A percentile compares a stretch with the other conserved stretches of the same genome.
phyloP scores from a whole-genome alignment of 1,140 invertebrate species.

The Drosophila lini region DNA sequence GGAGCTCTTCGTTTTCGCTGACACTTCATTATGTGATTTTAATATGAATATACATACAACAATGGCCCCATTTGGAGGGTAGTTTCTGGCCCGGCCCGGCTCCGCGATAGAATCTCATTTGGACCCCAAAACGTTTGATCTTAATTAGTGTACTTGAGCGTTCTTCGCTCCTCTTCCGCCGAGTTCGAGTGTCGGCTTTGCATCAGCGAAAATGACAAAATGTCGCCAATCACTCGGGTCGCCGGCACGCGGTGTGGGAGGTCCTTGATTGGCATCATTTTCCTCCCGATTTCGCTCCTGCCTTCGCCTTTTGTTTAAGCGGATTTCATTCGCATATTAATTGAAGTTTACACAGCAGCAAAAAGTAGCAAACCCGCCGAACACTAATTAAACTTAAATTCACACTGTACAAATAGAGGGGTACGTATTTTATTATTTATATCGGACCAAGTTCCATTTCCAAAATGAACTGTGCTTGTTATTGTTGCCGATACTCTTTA shows the following conservation, averaged over 20 bases:
- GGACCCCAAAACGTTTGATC: slow-evolving; percentile 70
- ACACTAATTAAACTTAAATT: slow-evolving; percentile 56
- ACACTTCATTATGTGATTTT: slow-evolving; percentile 81
- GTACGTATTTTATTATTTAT: no score
- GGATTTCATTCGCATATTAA: slow-evolving; percentile 81
- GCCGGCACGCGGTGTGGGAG: slow-evolving; percentile 10
- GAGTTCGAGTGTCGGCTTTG: slow-evolving; percentile 72
- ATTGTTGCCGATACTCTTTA: no score
- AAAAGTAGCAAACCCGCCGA: slow-evolving; percentile 37
- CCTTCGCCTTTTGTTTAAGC: slow-evolving; percentile 71
- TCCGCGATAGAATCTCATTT: slow-evolving; percentile 71
- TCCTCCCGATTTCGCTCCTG: slow-evolving; percentile 21
- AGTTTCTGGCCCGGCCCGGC: slow-evolving; percentile 21
- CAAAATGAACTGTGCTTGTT: no score
- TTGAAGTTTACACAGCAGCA: slow-evolving; percentile 75
- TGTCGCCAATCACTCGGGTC: slow-evolving; percentile 72
- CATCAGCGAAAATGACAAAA: slow-evolving; percentile 80
- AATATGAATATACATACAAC: slow-evolving; percentile 67
- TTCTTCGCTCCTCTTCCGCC: slow-evolving; percentile 27
- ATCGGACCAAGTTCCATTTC: no score
- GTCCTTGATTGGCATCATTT: slow-evolving; percentile 72
- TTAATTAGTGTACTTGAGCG: slow-evolving; percentile 81
- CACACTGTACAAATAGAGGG: neutral
- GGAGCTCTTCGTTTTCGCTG: slow-evolving; percentile 57
- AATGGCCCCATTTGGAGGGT: slow-evolving; percentile 32